Evolutionary conservation across 2,797 vertebrate species (phyloP), one percentile per base, ranked within the genome.

Genomic region (Eremophila alpestris): DNA sequence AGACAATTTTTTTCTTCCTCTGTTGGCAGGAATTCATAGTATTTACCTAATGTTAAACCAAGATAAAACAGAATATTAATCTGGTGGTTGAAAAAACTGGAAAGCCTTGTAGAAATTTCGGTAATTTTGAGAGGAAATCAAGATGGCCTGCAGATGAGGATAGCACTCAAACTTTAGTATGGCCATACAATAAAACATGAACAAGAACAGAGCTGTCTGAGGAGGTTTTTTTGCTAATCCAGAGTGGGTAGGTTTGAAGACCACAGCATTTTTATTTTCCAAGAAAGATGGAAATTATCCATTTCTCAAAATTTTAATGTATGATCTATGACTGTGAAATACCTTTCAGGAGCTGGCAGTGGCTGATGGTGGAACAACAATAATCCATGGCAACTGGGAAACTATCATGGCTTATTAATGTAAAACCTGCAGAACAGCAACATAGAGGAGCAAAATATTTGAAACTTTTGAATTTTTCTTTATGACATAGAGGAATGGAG

Each of bases 251-350:
- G 9, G 8, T 83, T 67, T 70, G 32, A 56, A 60, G 13, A 67
- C 2, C 2, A 14, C 4, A 46, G 0, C 0, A 22, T 58, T 78
- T 51, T 64, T 60, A 3, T 59, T 80, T 74, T 67, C 10, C 5
- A 48, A 34, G 21, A 49, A 74, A 59, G 23, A 46, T 16, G 7
- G 14, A 60, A 83, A 65, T 46, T 8, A 58, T 36, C 7, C 7
- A 34, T 5, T 62, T 64, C 36, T 43, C 20, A 81, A 32, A 74
- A 81, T 5, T 52, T 65, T 48, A 54, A 29, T 54, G 7, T 30
- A 18, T 45, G 9, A 29, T 58, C 20, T 54, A 12, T 69, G 20
- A 41, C 3, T 65, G 17, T 36, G 22, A 75, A 23, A 17, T 45
- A 51, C 10, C 3, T 84, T 34, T 49, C 34, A 87, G 36, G 17